phyloP scores from a whole-genome alignment of 2,113 vertebrate genomes.

The Pelmatolapia mariae region DNA sequence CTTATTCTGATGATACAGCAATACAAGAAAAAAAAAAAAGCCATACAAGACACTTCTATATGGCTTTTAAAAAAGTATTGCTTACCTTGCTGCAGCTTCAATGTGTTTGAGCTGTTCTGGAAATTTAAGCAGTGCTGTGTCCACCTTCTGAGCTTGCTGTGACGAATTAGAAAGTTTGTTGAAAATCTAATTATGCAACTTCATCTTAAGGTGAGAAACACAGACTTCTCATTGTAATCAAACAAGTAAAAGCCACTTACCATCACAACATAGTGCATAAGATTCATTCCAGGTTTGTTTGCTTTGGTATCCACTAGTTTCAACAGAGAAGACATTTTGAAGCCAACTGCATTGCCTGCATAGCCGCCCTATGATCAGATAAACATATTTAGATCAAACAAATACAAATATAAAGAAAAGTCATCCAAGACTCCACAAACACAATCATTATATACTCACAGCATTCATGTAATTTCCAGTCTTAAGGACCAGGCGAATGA shows the following conservation, averaged over 20 bases:
- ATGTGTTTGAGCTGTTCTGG: conserved; percentile 64
- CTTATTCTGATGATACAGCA: not conserved
- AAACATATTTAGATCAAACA: not conserved
- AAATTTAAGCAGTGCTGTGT: conserved; percentile 62
- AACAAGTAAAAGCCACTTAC: conserved; percentile 35
- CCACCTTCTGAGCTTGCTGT: conserved; percentile 73
- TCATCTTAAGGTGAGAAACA: not conserved
- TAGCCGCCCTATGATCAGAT: conserved; percentile 66
- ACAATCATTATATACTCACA: conserved; percentile 51
- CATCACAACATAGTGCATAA: conserved; percentile 81
- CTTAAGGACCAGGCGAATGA: conserved; percentile 77
- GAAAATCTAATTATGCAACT: not conserved
- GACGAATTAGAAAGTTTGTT: not conserved
- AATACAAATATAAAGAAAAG: not conserved
- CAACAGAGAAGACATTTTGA: conserved; percentile 73
- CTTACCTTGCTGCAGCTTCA: conserved; percentile 64
- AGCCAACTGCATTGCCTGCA: conserved; percentile 74
- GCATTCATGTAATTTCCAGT: conserved; percentile 81
- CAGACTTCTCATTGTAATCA: not conserved
- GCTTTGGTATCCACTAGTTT: conserved; percentile 77
- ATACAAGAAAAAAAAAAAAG: not conserved
- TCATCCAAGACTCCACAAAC: not conserved
- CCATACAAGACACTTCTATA: not conserved
- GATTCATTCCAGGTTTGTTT: conserved; percentile 80
- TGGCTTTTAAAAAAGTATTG: not conserved